Evolutionary conservation across 2,888 invertebrate species (phyloP).

Genomic region (Pseudococcus longispinus): DNA sequence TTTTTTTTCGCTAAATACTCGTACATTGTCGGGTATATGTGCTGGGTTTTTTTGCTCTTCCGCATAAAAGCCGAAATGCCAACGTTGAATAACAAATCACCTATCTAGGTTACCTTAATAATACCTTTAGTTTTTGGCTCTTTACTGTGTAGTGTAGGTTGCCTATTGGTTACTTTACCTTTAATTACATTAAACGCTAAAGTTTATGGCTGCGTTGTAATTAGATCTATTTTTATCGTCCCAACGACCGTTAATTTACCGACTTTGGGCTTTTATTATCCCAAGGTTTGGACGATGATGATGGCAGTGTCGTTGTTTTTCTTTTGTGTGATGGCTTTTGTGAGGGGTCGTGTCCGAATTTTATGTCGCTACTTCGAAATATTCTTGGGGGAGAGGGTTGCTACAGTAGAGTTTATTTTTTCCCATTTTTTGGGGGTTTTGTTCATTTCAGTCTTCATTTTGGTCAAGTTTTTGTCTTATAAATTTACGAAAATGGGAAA

Average conservation of each 20-base stretch:
- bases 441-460: too few relatives aligned
- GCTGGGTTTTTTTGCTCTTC: not conserved
- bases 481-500: too few relatives aligned
- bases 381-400: too few relatives aligned
- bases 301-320: not conserved
- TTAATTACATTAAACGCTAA: slow-evolving; percentile 13
- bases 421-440: too few relatives aligned
- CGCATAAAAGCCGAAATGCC: not conserved
- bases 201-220: slow-evolving; percentile 21
- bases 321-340: not conserved
- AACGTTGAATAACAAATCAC: slow-evolving; percentile 3
- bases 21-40: not conserved
- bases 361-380: too few relatives aligned
- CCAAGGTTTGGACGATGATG: not conserved
- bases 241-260: not conserved
- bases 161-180: not conserved
- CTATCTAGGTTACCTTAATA: not conserved
- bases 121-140: not conserved
- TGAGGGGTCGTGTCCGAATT: not conserved
- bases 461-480: too few relatives aligned
- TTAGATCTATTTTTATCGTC: slow-evolving; percentile 33
- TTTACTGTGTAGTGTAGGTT: not conserved
- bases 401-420: too few relatives aligned
- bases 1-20: not conserved
- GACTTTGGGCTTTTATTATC: not conserved